Base-by-base conservation (phyloP, 2,888 invertebrate species). In the Leptopilina syphax region DNA sequence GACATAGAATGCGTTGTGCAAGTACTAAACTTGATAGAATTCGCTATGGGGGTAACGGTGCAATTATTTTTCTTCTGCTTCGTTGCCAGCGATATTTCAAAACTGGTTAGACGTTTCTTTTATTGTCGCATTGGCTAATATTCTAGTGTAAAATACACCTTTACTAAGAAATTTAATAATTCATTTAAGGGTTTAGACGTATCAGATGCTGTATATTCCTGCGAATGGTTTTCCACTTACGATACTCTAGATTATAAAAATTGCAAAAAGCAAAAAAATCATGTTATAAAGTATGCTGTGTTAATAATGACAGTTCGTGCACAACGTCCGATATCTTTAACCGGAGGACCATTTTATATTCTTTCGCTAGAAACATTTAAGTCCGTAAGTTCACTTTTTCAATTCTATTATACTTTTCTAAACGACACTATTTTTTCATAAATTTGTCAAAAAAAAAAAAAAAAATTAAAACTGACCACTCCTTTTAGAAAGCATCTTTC, bases 281-380 rank as follows among this genome's bases (percentile, higher is more conserved):
- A 68, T 47, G 1, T 50, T 10, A 18, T 68, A 10, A 68, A 68
- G 6, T 47, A 68, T 47, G 9, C 18, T 18, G 47, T 68, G 8
- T 44, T 68, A 9, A 68, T 68, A n/a, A 68, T 68, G 44, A 18
- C 18, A 9, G 18, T 18, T 24, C 68, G 68, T 10, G 24, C 68
- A 3, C 68, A 68, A 50, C 44, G 44, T 24, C 68, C 47, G 10
- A 68, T 68, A 47, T 24, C 47, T 10, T 47, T 68, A 18, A 68
- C 68, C 6, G 68, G 68, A 12, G 68, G 68, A 18, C 68, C 68
- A 50, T 68, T 68, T 68, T 68, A 68, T 47, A 47, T 68, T 68
- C 68, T 68, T 47, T 68, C 68, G n/a, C 68, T 68, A 10, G 44
- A 68, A 68, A 68, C 47, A 18, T 68, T 68, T 12, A 68, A 68